Evolutionary conservation across 2,888 invertebrate species (phyloP).

Genomic region (Nezara viridula): DNA sequence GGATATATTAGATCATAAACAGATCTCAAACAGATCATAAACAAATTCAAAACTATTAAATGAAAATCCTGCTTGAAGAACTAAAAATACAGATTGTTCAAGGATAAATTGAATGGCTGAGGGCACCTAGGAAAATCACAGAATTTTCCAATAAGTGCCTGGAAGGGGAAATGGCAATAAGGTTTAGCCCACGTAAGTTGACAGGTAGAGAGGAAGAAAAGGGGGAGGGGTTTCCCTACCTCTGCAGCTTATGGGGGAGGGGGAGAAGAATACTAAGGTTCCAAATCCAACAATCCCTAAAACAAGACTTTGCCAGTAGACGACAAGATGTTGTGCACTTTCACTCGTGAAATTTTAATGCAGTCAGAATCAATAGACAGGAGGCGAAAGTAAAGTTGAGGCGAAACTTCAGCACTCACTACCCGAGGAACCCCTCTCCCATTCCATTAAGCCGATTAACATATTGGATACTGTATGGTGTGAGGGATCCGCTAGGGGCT

Average conservation of each 20-base stretch:
- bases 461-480: not conserved
- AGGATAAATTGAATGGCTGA: not conserved
- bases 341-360: constrained; percentile 40
- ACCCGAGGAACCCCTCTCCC: not conserved
- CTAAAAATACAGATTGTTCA: not conserved
- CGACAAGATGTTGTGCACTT: constrained; percentile 40
- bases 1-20: no score
- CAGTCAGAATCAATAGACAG: constrained; percentile 33
- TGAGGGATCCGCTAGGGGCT: not conserved
- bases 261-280: constrained; percentile 49
- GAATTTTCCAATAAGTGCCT: constrained; percentile 27
- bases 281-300: constrained; percentile 31
- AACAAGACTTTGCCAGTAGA: constrained; percentile 21
- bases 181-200: constrained; percentile 47
- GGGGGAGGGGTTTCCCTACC: constrained; percentile 13
- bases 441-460: constrained; percentile 42
- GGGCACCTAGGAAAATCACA: constrained; percentile 31
- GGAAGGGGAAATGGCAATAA: constrained; percentile 46
- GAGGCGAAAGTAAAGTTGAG: constrained; percentile 8
- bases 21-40: no score
- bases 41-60: no score
- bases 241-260: constrained; percentile 36
- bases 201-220: constrained; percentile 36
- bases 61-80: no score
- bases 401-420: constrained; percentile 8